phyloP scores from a whole-genome alignment of 2,797 vertebrate species.

The Poeciliopsis infans region DNA sequence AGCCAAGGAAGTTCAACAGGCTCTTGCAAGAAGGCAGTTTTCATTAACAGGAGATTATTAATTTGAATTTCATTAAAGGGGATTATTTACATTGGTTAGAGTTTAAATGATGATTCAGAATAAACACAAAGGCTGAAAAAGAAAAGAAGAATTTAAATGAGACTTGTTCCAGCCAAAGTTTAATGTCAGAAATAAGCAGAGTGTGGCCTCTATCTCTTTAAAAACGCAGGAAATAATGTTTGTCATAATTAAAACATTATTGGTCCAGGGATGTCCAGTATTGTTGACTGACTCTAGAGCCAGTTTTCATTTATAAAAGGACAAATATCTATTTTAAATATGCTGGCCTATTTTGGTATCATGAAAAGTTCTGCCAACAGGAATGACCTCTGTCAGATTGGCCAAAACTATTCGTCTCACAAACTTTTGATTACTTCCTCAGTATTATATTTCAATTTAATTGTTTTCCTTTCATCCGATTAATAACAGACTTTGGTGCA shows the following conservation, averaged over 20 bases:
- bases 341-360: not conserved
- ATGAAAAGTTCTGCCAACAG: not conserved
- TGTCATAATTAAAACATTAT: not conserved
- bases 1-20: conserved; percentile 40
- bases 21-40: conserved; percentile 23
- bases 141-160: conserved; percentile 7
- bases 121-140: conserved; percentile 14
- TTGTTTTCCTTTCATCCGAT: not conserved
- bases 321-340: not conserved
- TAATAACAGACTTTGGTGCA: conserved; percentile 2
- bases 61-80: not conserved
- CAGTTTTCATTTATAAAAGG: not conserved
- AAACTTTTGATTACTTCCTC: not conserved
- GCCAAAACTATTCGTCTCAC: not conserved
- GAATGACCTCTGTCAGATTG: not conserved
- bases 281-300: not conserved
- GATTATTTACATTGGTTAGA: conserved; percentile 1
- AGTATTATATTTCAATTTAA: not conserved
- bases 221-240: not conserved
- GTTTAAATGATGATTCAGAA: conserved; percentile 20
- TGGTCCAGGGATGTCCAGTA: not conserved
- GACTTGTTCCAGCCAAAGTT: not conserved
- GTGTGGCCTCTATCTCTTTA: not conserved
- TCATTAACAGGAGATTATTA: conserved; percentile 35
- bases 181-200: not conserved